Base-by-base conservation (phyloP, 2,113 vertebrate species). In the Salvelinus namaycush region DNA sequence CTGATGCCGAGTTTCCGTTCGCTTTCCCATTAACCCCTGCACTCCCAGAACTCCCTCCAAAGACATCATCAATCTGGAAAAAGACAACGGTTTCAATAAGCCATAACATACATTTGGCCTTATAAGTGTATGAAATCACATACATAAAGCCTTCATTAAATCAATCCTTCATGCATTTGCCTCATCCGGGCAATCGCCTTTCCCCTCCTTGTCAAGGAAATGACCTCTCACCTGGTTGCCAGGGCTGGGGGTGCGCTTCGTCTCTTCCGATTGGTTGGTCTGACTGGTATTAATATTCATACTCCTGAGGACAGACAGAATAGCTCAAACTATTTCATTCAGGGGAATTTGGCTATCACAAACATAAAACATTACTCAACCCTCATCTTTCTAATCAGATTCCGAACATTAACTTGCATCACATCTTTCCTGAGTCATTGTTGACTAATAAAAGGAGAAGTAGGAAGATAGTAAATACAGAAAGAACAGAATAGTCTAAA, bases 31-130 rank as follows among this genome's bases (percentile, higher is more conserved):
- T 95, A 70, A 94, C 90, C 59, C 92, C 91, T 7, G 93, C 66
- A 79, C 90, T 93, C 70, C 95, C 94, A 72, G 59, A 62, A 22
- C 59, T 62, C 16, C 26, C 67, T 20, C 67, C 67, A 2, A 99
- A 98, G 69, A 96, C 93, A 49, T 94, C 96, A 60, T 98, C 96
- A 70, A 97, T 94, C 95, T 99, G 92, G 76, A 76, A 69, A 71
- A 4, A 75, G 12, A 78, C 27, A 27, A 54, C 16, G 51, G 51
- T 54, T 54, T 54, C 51, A 54, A 54, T 18, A 54, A 54, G 16
- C 51, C 0, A 3, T 44, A 44, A 44, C 39, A 44, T 54, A 54
- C 1, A 54, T 54, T 54, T 18, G 14, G 16, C 51, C 12, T 18
- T 54, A 3, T 9, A 44, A 44, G 39, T 12, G 39, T 3, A 44